Percentiles rank a stretch among this genome's conserved stretches.
Evolutionary conservation across 2,113 vertebrate species (phyloP).

Genomic region (Neodontobutis hainanensis): DNA sequence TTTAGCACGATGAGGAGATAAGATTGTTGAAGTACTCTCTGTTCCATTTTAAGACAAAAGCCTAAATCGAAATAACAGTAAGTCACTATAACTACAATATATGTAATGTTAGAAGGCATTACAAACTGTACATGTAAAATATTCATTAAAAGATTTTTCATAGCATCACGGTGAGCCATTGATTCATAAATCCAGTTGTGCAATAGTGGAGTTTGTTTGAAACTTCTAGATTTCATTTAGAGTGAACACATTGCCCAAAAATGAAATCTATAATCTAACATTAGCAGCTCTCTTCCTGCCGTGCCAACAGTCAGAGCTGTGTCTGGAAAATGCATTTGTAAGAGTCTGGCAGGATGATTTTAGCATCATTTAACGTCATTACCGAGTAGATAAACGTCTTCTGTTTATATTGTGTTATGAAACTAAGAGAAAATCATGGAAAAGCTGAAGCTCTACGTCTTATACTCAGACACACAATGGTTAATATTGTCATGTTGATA

Average conservation of each 20-base stretch:
- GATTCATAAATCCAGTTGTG: background rate
- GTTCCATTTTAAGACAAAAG: slow-evolving; percentile 16
- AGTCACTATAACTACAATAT: slow-evolving; percentile 8
- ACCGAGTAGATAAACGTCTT: slow-evolving; percentile 2
- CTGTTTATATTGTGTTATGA: slow-evolving; percentile 19
- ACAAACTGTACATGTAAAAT: slow-evolving; percentile 29
- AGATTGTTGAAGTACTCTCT: slow-evolving; percentile 7
- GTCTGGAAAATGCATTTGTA: slow-evolving; percentile 16
- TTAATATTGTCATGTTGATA: background rate
- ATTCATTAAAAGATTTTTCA: slow-evolving; percentile 14
- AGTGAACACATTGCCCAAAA: slow-evolving; percentile 17
- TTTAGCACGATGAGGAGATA: slow-evolving; percentile 8
- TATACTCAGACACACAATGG: background rate
- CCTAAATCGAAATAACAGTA: slow-evolving; percentile 30
- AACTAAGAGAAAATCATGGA: slow-evolving; percentile 6
- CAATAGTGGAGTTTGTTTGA: background rate
- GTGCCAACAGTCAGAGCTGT: slow-evolving; percentile 3
- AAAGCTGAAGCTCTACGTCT: slow-evolving; percentile 1
- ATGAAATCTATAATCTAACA: background rate
- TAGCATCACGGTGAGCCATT: slow-evolving; percentile 25
- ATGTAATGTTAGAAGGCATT: slow-evolving; percentile 29
- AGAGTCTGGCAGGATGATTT: slow-evolving; percentile 5
- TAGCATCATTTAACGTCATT: slow-evolving; percentile 14
- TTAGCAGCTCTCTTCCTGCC: background rate
- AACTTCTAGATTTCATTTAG: background rate